phyloP scores from a whole-genome alignment of 2,797 vertebrate species.

The Notamacropus eugenii region DNA sequence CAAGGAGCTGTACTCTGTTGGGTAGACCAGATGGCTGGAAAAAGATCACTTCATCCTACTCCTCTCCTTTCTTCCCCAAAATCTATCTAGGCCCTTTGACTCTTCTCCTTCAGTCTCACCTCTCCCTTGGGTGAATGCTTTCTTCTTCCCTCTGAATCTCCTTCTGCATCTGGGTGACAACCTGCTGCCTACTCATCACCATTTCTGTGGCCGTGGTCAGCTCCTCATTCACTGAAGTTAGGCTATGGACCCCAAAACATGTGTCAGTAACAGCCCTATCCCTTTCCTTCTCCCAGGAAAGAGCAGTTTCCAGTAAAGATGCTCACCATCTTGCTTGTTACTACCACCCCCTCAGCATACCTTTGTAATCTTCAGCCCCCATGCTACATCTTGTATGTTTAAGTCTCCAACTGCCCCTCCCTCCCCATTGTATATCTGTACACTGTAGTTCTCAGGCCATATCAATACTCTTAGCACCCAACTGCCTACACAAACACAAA shows the following conservation, averaged over 20 bases:
- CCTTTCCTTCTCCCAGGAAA: neutral
- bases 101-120: conserved; percentile 82
- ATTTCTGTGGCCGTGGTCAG: conserved; percentile 81
- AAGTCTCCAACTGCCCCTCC: neutral
- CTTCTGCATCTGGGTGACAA: conserved; percentile 87
- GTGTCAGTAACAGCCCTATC: neutral
- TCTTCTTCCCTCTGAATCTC: conserved; percentile 88
- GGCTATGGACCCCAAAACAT: conserved; percentile 74
- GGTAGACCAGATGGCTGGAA: neutral
- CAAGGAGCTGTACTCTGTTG: conserved; percentile 92
- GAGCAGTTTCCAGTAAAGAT: neutral
- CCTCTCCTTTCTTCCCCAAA: neutral
- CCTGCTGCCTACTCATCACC: conserved; percentile 86
- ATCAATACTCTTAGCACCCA: neutral
- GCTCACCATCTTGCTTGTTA: neutral
- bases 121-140: conserved; percentile 84
- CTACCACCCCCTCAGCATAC: neutral
- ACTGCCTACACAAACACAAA: neutral
- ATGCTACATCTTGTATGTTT: rapidly evolving
- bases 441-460: neutral
- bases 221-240: conserved; percentile 90
- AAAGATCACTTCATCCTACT: neutral
- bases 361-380: rapidly evolving
- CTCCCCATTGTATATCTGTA: neutral
- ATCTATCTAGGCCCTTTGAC: neutral